Evolutionary conservation across 30 jellyfish, hydroid and myxozoan genomes (phyloP).

Genomic region (Hydractinia echinata): DNA sequence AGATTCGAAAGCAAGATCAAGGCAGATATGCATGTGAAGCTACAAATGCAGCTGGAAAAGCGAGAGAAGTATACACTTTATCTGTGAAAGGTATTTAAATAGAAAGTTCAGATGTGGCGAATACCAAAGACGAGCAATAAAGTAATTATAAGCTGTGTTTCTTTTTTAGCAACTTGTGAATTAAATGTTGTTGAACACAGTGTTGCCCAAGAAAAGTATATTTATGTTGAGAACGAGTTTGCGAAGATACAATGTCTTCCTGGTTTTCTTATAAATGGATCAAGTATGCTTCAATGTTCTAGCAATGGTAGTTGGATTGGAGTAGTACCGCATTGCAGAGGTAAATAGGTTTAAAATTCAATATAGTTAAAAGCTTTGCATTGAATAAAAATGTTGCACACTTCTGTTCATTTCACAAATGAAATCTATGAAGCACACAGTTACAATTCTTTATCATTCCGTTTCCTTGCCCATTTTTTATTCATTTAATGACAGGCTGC

Average conservation of each 20-base stretch:
- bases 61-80: conserved; percentile 36
- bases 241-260: conserved; percentile 44
- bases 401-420: too few relatives aligned
- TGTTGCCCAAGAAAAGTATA: conserved; percentile 38
- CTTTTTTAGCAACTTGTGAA: conserved; percentile 58
- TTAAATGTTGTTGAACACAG: conserved; percentile 39
- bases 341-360: neutral
- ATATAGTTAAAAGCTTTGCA: neutral
- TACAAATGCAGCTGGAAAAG: conserved; percentile 58
- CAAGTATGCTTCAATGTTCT: conserved; percentile 46
- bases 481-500: too few relatives aligned
- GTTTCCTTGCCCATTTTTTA: too few relatives aligned
- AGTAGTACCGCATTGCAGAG: conserved; percentile 57
- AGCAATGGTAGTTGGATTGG: conserved; percentile 55
- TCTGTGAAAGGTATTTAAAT: conserved; percentile 62
- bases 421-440: too few relatives aligned
- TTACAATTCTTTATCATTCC: too few relatives aligned
- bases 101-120: neutral
- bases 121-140: too few relatives aligned
- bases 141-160: too few relatives aligned
- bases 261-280: conserved; percentile 71
- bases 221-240: conserved; percentile 50
- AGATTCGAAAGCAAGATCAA: conserved; percentile 58
- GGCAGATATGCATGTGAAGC: conserved; percentile 89
- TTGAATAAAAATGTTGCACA: too few relatives aligned